Percentiles rank a stretch among this genome's conserved stretches.
Conservation (phyloP, 92 coral and sea anemone genomes). For the Desmophyllum pertusum region DNA sequence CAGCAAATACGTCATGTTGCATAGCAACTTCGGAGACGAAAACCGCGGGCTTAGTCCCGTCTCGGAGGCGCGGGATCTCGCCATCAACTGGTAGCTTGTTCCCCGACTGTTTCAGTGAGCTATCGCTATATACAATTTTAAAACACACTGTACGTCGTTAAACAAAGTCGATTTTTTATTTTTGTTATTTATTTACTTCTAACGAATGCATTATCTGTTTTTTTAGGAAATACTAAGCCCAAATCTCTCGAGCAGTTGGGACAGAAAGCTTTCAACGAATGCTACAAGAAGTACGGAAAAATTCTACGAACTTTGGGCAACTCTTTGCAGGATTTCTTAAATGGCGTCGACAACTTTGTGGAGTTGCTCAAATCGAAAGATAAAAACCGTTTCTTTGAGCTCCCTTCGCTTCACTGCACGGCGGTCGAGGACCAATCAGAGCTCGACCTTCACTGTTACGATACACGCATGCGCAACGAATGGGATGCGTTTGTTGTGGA, state of each 20-base stretch:
- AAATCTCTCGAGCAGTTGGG: constrained; percentile 67
- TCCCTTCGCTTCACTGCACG: constrained; percentile 9
- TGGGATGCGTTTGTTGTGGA: constrained; percentile 79
- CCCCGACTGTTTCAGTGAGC: too few relatives aligned
- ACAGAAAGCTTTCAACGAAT: constrained; percentile 61
- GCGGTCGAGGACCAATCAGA: background rate
- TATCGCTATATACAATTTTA: too few relatives aligned
- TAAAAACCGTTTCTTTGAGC: background rate
- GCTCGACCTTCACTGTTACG: constrained; percentile 76
- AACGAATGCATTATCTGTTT: too few relatives aligned
- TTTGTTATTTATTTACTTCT: too few relatives aligned
- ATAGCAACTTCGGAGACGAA: too few relatives aligned
- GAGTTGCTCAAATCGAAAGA: constrained; percentile 45
- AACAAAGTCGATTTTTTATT: too few relatives aligned
- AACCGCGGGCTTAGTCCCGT: too few relatives aligned
- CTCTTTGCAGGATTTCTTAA: constrained; percentile 79
- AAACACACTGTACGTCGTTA: too few relatives aligned
- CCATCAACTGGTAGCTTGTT: too few relatives aligned
- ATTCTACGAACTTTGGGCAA: constrained; percentile 73
- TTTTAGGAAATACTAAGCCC: background rate
- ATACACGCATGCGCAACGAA: constrained; percentile 61
- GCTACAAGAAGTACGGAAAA: constrained; percentile 65
- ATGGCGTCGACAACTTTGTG: constrained; percentile 80
- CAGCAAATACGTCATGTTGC: too few relatives aligned
- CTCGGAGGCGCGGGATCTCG: too few relatives aligned